Evolutionary conservation across 2,113 vertebrate species (phyloP), one percentile per base, ranked within the genome.

Genomic region (Vimba vimba): DNA sequence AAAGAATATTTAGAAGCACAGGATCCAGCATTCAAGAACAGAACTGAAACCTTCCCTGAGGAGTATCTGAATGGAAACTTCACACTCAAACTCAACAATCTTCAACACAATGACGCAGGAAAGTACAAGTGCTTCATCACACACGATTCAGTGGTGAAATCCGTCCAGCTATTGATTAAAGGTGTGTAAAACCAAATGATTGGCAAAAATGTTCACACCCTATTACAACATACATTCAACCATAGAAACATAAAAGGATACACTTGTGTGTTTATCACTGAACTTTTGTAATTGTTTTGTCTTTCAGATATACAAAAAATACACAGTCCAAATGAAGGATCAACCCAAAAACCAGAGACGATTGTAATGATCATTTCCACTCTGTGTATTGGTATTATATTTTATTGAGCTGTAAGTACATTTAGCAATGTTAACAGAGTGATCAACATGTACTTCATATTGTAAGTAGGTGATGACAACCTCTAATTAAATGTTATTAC

Each of bases 61-160:
- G n/a, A 77, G 15, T 77, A 43, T 66, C 2, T 4, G 13, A 69
- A 68, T 11, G 85, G 85, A 45, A 68, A 86, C 47, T 82, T 68
- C 60, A 68, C 71, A 6, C 8, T 86, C 60, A 66, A 30, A 57
- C 85, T 86, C 45, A 82, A 6, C 0, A 21, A 43, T 4, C 69
- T 86, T 27, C 50, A 3, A 21, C 0, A 12, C 2, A 66, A 8
- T 25, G 79, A 86, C 45, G 3, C 9, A 21, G 85, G 85, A 68
- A 19, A 12, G 0, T 82, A 77, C 60, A 7, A 6, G 1, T 86
- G 85, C 45, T 21, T 0, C 33, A 19, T 82, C 43, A 21, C 13
- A 4, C 0, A 6, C 0, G 10, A 27, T 13, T 27, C 60, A 64
- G 10, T 2, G 0, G 2, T 1, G 2, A 13, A 17, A 15, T 17